These are phyloP conservation scores for Pungitius pungitius DNA, from an alignment of 2,113 vertebrate genomes.

Conservation along the genomic window DNA sequence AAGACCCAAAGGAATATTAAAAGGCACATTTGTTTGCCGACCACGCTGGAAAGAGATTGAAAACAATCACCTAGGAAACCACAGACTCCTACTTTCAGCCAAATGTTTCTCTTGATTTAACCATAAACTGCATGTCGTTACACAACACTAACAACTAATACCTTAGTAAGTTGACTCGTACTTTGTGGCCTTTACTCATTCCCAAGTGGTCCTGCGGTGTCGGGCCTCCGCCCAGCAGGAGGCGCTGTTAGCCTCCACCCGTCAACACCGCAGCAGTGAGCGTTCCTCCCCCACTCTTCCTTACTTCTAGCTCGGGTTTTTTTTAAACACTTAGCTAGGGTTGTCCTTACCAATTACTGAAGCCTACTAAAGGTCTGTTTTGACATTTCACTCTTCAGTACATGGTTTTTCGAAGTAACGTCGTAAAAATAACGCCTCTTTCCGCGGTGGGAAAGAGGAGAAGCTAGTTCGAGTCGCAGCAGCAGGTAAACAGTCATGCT, in stretches of 20 bases:
- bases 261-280: not conserved
- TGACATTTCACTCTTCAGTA: fast-evolving
- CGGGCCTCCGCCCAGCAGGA: constrained; percentile 22
- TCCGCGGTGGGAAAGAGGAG: not conserved
- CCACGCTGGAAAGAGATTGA: not conserved
- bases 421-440: fast-evolving
- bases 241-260: constrained; percentile 1
- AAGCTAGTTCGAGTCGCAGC: not conserved
- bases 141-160: not conserved
- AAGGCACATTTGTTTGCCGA: not conserved
- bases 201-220: not conserved
- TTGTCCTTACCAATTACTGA: fast-evolving
- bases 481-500: constrained; percentile 36
- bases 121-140: not conserved
- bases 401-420: not conserved
- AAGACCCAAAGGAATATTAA: not conserved
- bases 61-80: not conserved
- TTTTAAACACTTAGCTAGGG: not conserved
- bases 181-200: not conserved
- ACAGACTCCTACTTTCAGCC: not conserved
- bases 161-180: not conserved
- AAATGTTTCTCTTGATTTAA: not conserved
- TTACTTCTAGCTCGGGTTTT: not conserved
- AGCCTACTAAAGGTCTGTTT: not conserved
- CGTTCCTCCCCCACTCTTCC: too few species aligned